Percentiles rank a stretch among this genome's conserved stretches.
Conservation (phyloP, 2,797 vertebrate species). For the Nannoperca obscura region DNA sequence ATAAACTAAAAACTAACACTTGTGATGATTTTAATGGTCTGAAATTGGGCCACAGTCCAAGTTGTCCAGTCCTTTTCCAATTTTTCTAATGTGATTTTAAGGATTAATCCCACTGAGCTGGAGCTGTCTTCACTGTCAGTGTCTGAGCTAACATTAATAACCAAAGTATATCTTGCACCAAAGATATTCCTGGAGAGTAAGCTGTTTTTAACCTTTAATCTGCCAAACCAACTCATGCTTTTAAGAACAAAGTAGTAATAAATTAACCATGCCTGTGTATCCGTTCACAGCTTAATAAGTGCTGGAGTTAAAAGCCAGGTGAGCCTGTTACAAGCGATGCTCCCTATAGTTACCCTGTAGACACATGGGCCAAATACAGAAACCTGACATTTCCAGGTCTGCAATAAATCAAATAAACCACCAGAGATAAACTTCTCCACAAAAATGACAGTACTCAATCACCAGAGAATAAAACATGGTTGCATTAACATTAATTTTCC, state of each 20-base stretch:
- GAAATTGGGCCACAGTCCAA: conserved; percentile 15
- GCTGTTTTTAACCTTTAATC: conserved; percentile 41
- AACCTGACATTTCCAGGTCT: conserved; percentile 41
- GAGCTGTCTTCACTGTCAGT: conserved; percentile 16
- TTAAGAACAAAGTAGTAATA: conserved; percentile 26
- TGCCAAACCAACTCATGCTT: conserved; percentile 24
- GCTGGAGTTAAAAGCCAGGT: conserved; percentile 51
- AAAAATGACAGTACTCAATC: conserved; percentile 47
- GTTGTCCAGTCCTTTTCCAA: neutral
- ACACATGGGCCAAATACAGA: conserved; percentile 55
- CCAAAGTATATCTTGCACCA: conserved; percentile 19
- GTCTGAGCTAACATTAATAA: conserved; percentile 26
- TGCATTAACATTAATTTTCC: conserved; percentile 47
- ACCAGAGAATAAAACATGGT: conserved; percentile 49
- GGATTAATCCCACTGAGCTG: conserved; percentile 15
- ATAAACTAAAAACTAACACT: conserved; percentile 20
- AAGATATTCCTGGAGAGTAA: conserved; percentile 26
- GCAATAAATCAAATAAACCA: conserved; percentile 61
- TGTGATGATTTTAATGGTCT: conserved; percentile 32
- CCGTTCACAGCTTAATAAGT: conserved; percentile 47
- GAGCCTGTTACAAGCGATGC: neutral
- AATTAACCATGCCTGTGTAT: conserved; percentile 31
- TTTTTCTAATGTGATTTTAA: conserved; percentile 22
- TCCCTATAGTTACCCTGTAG: conserved; percentile 50
- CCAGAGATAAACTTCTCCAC: conserved; percentile 38